Base-by-base conservation (phyloP, 2,797 vertebrate species). In the Crocidura indochinensis region DNA sequence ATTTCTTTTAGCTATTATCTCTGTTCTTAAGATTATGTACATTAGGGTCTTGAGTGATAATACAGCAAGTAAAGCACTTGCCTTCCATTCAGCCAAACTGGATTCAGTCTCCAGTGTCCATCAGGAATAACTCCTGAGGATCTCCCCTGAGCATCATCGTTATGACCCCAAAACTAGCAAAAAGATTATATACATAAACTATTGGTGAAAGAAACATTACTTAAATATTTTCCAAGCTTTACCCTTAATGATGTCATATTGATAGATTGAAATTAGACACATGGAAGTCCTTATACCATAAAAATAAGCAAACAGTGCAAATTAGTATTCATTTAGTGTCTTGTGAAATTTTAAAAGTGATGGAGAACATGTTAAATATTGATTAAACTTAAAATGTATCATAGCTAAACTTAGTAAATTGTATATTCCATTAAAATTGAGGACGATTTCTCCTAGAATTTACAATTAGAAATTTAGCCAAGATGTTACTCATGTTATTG, bases 301-400 rank as follows among this genome's bases (percentile, higher is more conserved):
- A 56, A 62, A 79, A 47, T 88, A 77, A 92, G 64, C 49, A 92
- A 92, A 90, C 65, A 47, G 69, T 84, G 46, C 72, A 85, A 65
- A 80, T 91, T 65, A 77, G 47, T 38, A 60, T 85, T 85, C 64
- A 87, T 83, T 85, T 92, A 87, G 80, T 51, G 38, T 80, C 65
- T 88, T 88, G 11, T 53, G 95, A 75, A 53, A 84, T 76, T 96
- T 93, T 38, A 88, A 60, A 93, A 87, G 27, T 73, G 31, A 81
- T 91, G 74, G 44, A 86, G 73, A 88, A 78, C 90, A 78, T 87
- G n/a, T 27, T 90, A 78, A 91, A 78, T 87, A 26, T 27, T 69
- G 53, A 73, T 75, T 89, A 86, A 83, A 84, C 24, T 77, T 93
- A 77, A 76, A 87, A n/a, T 27, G 1, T 81, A 56, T 44, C 11